Evolutionary conservation across 2,888 invertebrate genomes (phyloP).

Genomic region (Cremastobaeus sp.): DNA sequence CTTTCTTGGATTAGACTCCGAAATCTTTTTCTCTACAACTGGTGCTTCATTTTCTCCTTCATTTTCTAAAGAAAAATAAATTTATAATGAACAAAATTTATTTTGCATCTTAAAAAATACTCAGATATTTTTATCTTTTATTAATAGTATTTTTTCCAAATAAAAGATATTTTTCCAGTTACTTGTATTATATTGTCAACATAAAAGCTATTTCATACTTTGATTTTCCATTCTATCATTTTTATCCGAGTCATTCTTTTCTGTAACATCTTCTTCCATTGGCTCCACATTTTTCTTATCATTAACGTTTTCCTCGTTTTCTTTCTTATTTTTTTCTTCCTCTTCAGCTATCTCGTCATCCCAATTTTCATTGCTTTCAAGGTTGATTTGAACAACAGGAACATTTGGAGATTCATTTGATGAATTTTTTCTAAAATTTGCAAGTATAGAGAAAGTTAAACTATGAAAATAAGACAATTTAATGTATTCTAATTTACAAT

Average conservation of each 20-base stretch:
- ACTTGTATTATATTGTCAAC: not conserved
- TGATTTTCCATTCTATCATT: conserved; percentile 72
- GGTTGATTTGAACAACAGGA: conserved; percentile 57
- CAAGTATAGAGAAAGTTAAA: not conserved
- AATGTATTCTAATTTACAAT: not conserved
- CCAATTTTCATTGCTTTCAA: conserved; percentile 69
- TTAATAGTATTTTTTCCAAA: not conserved
- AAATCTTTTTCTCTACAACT: conserved; percentile 57
- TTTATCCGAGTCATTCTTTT: conserved; percentile 73
- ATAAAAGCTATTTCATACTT: too few species aligned
- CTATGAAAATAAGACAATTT: not conserved
- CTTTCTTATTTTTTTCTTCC: conserved; percentile 69
- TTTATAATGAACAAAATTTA: not conserved
- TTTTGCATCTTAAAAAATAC: not conserved
- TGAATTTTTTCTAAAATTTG: conserved; percentile 37
- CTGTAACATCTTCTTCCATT: conserved; percentile 73
- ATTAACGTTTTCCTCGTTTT: conserved; percentile 76
- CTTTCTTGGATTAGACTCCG: conserved; percentile 79
- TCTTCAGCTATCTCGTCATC: conserved; percentile 71
- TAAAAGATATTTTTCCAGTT: not conserved
- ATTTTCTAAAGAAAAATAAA: conserved; percentile 26
- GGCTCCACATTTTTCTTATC: conserved; percentile 73
- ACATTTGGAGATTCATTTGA: conserved; percentile 21
- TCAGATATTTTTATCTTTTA: not conserved
- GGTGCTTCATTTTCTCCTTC: conserved; percentile 12